These are phyloP conservation scores for Drosophila lini DNA, from an alignment of 1,140 invertebrate genomes.

Conservation along the genomic window DNA sequence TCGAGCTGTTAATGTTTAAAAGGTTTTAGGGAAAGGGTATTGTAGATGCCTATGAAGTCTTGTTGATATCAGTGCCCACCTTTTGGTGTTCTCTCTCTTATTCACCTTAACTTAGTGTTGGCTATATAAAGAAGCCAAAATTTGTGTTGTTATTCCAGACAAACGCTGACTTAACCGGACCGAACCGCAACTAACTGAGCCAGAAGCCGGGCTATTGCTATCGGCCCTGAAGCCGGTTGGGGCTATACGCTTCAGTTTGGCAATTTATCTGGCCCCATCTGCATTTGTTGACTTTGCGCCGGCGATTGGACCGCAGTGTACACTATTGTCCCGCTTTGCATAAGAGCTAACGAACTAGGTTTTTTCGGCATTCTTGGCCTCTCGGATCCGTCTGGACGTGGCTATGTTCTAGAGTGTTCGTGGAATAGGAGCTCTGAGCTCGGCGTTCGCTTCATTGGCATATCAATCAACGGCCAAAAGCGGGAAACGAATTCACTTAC, in stretches of 20 bases:
- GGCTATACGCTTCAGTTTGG: constrained; percentile 61
- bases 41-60: neutral
- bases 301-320: constrained; percentile 59
- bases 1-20: neutral
- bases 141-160: constrained; percentile 42
- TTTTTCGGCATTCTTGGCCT: constrained; percentile 60
- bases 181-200: constrained; percentile 14
- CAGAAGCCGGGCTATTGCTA: constrained; percentile 12
- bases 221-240: constrained; percentile 30
- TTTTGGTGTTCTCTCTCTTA: constrained; percentile 1
- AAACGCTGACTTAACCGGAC: constrained; percentile 9
- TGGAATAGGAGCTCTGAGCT: constrained; percentile 40
- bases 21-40: neutral
- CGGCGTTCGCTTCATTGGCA: constrained; percentile 71
- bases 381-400: constrained; percentile 16
- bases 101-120: constrained; percentile 14
- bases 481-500: constrained; percentile 78
- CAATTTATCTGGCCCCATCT: constrained; percentile 76
- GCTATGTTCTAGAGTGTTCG: constrained; percentile 8
- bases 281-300: constrained; percentile 78
- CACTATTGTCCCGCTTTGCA: constrained; percentile 77
- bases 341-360: constrained; percentile 79
- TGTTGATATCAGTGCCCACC: constrained; percentile 18
- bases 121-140: constrained; percentile 25
- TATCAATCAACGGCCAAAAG: constrained; percentile 78